Evolutionary conservation across 2,797 vertebrate species (phyloP).

Genomic region (Scyliorhinus canicula): DNA sequence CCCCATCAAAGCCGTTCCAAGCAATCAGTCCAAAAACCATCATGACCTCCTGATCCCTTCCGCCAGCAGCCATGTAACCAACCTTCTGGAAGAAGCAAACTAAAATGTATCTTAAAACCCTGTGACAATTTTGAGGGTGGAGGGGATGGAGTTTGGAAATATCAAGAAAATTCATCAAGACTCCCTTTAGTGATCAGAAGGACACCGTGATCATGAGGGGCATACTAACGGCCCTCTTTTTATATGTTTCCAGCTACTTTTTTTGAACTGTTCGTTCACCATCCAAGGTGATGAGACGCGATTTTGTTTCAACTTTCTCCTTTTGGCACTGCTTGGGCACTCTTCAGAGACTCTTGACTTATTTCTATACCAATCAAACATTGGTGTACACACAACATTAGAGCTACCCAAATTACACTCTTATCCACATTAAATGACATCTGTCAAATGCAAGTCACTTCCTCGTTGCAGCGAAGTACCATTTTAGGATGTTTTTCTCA

Average conservation of each 20-base stretch:
- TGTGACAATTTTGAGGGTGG: too few species aligned
- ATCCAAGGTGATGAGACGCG: background rate
- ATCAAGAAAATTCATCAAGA: background rate
- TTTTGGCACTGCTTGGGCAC: background rate
- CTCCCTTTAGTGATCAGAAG: background rate
- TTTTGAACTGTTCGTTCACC: background rate
- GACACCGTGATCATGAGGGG: background rate
- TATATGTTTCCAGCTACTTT: background rate
- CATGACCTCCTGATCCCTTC: too few species aligned
- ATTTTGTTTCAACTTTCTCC: background rate
- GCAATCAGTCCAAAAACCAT: too few species aligned
- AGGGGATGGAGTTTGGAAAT: too few species aligned
- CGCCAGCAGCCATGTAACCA: too few species aligned
- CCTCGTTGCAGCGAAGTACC: background rate
- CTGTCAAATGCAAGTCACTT: background rate
- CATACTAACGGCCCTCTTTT: background rate
- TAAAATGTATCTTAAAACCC: background rate
- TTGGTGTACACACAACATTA: background rate
- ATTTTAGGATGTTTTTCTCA: too few species aligned
- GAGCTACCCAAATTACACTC: background rate
- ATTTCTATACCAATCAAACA: too few species aligned
- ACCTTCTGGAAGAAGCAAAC: too few species aligned
- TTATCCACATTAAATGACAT: background rate
- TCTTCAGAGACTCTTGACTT: background rate
- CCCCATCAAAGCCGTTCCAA: too few species aligned